These are phyloP conservation scores for Allacma fusca DNA, from an alignment of 2,888 invertebrate species.

Conservation along the genomic window DNA sequence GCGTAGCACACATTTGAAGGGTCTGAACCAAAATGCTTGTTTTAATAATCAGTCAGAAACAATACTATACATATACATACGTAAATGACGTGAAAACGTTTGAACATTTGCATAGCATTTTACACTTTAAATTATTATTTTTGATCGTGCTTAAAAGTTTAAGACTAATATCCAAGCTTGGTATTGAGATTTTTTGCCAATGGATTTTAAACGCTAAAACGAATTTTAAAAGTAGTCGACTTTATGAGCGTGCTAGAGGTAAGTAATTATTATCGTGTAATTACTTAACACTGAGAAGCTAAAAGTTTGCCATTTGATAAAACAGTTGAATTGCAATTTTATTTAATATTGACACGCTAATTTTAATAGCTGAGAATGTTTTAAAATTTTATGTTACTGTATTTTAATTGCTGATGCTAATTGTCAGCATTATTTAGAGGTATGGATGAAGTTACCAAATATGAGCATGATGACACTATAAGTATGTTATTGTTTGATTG, in stretches of 20 bases:
- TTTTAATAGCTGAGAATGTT: background rate
- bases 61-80: background rate
- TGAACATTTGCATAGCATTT: background rate
- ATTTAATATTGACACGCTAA: background rate
- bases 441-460: too few relatives aligned
- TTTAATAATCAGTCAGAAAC: slow-evolving; percentile 12
- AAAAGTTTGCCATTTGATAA: background rate
- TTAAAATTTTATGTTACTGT: background rate
- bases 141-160: background rate
- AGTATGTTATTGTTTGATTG: too few relatives aligned
- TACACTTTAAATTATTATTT: background rate
- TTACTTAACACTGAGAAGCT: background rate
- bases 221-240: background rate
- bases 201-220: background rate
- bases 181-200: background rate
- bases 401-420: background rate
- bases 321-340: background rate
- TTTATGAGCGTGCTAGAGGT: background rate
- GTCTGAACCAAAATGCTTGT: background rate
- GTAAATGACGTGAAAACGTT: background rate
- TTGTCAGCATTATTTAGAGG: too few relatives aligned
- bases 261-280: background rate
- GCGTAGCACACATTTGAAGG: background rate
- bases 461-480: too few relatives aligned
- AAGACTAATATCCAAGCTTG: background rate